These are phyloP conservation scores for Brachirus orientalis DNA, from an alignment of 2,113 vertebrate species.

Conservation along the genomic window DNA sequence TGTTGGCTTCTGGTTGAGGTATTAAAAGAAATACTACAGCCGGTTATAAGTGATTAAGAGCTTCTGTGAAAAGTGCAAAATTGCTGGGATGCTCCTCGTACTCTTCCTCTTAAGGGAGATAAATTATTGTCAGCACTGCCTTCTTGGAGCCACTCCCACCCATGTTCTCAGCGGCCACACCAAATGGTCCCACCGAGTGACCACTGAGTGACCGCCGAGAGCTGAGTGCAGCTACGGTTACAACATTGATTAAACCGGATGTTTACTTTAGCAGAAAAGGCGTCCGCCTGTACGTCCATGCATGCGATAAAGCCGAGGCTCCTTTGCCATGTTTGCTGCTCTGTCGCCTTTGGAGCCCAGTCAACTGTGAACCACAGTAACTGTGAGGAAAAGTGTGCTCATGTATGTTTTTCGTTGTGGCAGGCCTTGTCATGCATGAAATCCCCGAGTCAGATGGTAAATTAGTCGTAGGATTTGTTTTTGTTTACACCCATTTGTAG, in stretches of 20 bases:
- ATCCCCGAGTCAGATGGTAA: no score
- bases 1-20: not conserved
- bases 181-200: slow-evolving; percentile 24
- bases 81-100: slow-evolving; percentile 10
- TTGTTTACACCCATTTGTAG: no score
- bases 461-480: no score
- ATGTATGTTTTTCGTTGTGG: no score
- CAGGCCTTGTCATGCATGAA: no score
- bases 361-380: no score
- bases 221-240: slow-evolving; percentile 59
- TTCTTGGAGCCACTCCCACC: slow-evolving; percentile 33
- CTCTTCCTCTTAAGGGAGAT: slow-evolving; percentile 8
- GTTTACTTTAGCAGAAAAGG: slow-evolving; percentile 64
- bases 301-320: slow-evolving; percentile 44
- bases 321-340: slow-evolving; percentile 37
- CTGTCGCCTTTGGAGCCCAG: no score
- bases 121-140: slow-evolving; percentile 55
- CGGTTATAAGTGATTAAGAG: not conserved
- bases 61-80: slow-evolving; percentile 26
- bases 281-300: no score
- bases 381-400: no score
- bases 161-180: slow-evolving; percentile 27
- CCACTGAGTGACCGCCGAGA: slow-evolving; percentile 29
- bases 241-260: slow-evolving; percentile 32
- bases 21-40: not conserved